Base-by-base conservation (phyloP, 2,797 vertebrate species). In the Emydoidea blandingii region DNA sequence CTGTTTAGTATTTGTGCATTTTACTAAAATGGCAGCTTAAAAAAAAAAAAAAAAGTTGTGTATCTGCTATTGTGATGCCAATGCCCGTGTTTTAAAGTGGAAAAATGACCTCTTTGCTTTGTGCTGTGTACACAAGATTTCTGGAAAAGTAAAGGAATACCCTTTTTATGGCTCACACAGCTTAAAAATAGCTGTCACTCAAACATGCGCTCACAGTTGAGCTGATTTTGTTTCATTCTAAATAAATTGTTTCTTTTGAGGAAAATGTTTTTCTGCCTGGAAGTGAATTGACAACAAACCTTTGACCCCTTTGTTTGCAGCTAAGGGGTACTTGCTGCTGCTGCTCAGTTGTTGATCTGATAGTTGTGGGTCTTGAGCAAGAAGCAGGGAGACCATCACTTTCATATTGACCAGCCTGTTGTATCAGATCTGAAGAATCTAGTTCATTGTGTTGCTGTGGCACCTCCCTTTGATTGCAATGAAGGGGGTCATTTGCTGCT, bases 181-280 rank as follows among this genome's bases (percentile, higher is more conserved):
- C 99, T 99, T 98, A 97, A 98, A 98, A 98, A 98, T 99, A 99
- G 99, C 99, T 99, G 99, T 99, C 99, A 98, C 98, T 98, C 98
- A 99, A 99, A 99, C 98, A 94, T 99, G 99, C 99, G 97, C 98
- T 99, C 98, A 98, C 98, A 99, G 99, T 99, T 98, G 98, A 99
- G 98, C 98, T 99, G 99, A 98, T 99, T 99, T 99, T 99, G 99
- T 99, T 99, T 99, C 98, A 98, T 99, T 99, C 98, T 99, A 99
- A 99, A 99, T 99, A 99, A 99, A 99, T 99, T 99, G 98, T 99
- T 99, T 99, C 99, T 99, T 99, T 99, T 99, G 99, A 99, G 99
- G 99, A 99, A 99, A 99, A 99, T 98, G 98, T 98, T 98, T 98
- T 99, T 99, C 99, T 99, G 99, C 99, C 98, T 99, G 99, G 99